Base-by-base conservation (phyloP, 1,140 invertebrate species). In the Lepidotrigona ventralis region DNA sequence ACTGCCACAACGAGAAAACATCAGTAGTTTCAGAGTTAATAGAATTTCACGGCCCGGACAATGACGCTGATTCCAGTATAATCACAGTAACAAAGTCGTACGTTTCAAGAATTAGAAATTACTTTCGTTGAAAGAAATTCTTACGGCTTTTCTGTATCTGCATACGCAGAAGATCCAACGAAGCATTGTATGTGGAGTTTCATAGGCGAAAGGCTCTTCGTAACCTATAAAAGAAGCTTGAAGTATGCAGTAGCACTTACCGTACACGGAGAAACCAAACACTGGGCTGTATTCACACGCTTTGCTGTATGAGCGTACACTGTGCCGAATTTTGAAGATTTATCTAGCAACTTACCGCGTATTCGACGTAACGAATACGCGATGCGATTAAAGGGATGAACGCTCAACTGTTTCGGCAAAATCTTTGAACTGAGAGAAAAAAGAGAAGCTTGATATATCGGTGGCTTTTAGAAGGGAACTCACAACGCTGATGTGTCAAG, bases 331-430 rank as follows among this genome's bases (percentile, higher is more conserved):
- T 58, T 51, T 17, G 17, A 63, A 33, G 51, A n/a, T n/a, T n/a
- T 71, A 63, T 39, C 64, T n/a, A 58, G 26, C 21, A 68, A 86
- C 79, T 87, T 71, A 76, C 74, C 85, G 69, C 63, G 77, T 26
- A 75, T 54, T 69, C 72, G 71, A 74, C 54, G 58, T n/a, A 56
- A 23, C 60, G 54, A 78, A 19, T 21, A n/a, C n/a, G 58, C 83
- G 86, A 79, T 53, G 77, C 82, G 73, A 88, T 89, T 85, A 86
- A 88, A 89, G 83, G 85, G 85, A 82, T 78, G 51, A 73, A 68
- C 81, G 81, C 89, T 89, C 88, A 89, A 87, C 87, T 89, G 88
- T 89, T 89, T 77, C 76, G 78, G 60, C 21, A 39, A 73, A 85
- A 64, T 29, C 64, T 29, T 64, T 23, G 14, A 9, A 75, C 60